phyloP scores from a whole-genome alignment of 2,797 vertebrate species.

The Rousettus madagascariensis region DNA sequence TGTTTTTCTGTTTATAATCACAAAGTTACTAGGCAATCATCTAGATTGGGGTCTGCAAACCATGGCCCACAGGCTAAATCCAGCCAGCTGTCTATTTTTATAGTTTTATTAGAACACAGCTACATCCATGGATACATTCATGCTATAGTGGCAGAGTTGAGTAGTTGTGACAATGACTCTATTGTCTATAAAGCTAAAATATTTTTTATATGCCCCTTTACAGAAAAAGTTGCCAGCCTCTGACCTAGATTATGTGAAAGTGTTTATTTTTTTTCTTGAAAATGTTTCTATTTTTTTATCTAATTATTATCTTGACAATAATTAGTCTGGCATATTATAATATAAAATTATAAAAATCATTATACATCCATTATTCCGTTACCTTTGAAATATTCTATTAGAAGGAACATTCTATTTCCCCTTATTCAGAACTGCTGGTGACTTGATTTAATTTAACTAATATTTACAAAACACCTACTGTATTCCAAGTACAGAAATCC shows the following conservation, averaged over 20 bases:
- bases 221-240: neutral
- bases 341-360: neutral
- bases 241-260: neutral
- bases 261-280: neutral
- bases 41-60: neutral
- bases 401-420: neutral
- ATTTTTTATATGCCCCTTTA: neutral
- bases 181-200: neutral
- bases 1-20: neutral
- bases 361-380: neutral
- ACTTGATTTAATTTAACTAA: neutral
- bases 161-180: neutral
- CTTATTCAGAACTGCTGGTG: neutral
- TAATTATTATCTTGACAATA: neutral
- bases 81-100: neutral
- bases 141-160: fast-evolving
- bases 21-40: neutral
- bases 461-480: neutral
- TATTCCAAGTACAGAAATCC: neutral
- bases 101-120: neutral
- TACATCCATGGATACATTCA: neutral
- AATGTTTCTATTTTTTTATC: too few relatives aligned
- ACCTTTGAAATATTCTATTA: neutral
- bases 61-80: neutral
- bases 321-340: neutral